Evolutionary conservation across 1,140 invertebrate species (phyloP).

Genomic region (Medauroidea extradentata): DNA sequence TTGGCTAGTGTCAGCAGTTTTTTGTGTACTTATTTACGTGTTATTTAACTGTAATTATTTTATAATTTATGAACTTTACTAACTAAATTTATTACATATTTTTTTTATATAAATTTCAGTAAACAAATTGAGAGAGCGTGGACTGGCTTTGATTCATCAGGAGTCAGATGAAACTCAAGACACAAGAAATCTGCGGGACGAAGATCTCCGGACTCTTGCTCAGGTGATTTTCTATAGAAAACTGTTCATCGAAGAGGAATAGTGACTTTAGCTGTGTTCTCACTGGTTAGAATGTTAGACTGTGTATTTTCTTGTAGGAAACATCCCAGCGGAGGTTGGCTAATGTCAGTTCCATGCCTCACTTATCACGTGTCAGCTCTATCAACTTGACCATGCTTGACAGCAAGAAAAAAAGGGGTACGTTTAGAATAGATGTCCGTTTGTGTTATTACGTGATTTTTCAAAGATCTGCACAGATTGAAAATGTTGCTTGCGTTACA

Average conservation of each 20-base stretch:
- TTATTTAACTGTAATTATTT: too few relatives aligned
- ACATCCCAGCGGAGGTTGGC: slow-evolving; percentile 61
- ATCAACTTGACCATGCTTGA: slow-evolving; percentile 76
- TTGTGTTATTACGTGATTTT: too few relatives aligned
- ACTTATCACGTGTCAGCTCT: slow-evolving; percentile 73
- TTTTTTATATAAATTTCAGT: too few relatives aligned
- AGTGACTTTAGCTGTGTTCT: not conserved
- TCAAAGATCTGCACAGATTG: too few relatives aligned
- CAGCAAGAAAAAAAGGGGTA: slow-evolving; percentile 59
- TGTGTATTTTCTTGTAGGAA: slow-evolving; percentile 45
- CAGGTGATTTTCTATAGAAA: slow-evolving; percentile 28
- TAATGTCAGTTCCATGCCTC: slow-evolving; percentile 70
- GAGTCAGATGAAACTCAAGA: slow-evolving; percentile 63
- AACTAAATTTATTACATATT: too few relatives aligned
- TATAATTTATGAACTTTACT: too few relatives aligned
- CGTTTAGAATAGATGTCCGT: too few relatives aligned
- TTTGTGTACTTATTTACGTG: too few relatives aligned
- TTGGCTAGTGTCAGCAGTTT: too few relatives aligned
- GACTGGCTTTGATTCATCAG: slow-evolving; percentile 39
- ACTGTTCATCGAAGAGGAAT: too few relatives aligned
- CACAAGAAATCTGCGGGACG: slow-evolving; percentile 71
- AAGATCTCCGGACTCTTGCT: slow-evolving; percentile 68
- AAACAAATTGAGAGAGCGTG: slow-evolving; percentile 40
- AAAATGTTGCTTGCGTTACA: too few relatives aligned
- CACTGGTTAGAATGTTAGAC: not conserved